Evolutionary conservation across 2,888 invertebrate species (phyloP).

Genomic region (Hypselothyrea guttata): DNA sequence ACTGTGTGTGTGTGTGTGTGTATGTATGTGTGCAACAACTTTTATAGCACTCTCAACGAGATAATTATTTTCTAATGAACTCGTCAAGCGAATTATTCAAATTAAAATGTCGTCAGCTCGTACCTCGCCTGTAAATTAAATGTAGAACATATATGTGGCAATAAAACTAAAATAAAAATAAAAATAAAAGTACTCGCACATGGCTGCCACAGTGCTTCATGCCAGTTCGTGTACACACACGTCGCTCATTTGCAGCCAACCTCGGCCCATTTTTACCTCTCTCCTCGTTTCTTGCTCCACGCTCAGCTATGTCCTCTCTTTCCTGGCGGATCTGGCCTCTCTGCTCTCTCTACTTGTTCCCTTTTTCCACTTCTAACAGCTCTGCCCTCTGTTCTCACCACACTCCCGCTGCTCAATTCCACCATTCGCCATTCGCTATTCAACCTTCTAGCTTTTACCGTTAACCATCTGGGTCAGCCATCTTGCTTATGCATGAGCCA

Average conservation of each 20-base stretch:
- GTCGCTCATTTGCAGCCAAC: too few species aligned
- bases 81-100: constrained; percentile 48
- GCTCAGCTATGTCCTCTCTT: too few species aligned
- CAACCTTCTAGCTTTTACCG: too few species aligned
- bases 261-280: too few species aligned
- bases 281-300: too few species aligned
- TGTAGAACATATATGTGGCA: constrained; percentile 12
- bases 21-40: constrained; percentile 22
- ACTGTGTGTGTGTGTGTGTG: constrained; percentile 13
- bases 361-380: too few species aligned
- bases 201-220: constrained; percentile 27
- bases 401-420: constrained; percentile 29
- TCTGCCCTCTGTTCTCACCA: too few species aligned
- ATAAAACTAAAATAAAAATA: constrained; percentile 28
- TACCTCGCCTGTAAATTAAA: constrained; percentile 39
- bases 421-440: background rate
- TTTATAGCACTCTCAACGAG: constrained; percentile 30
- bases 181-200: constrained; percentile 10
- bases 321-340: too few species aligned
- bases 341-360: too few species aligned
- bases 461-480: constrained; percentile 31
- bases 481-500: background rate
- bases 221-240: constrained; percentile 4
- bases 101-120: constrained; percentile 45
- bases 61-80: constrained; percentile 58